Percentiles rank a stretch among this genome's conserved stretches.
Conservation (phyloP, 2,888 invertebrate species). For the Drosophila mettleri region DNA sequence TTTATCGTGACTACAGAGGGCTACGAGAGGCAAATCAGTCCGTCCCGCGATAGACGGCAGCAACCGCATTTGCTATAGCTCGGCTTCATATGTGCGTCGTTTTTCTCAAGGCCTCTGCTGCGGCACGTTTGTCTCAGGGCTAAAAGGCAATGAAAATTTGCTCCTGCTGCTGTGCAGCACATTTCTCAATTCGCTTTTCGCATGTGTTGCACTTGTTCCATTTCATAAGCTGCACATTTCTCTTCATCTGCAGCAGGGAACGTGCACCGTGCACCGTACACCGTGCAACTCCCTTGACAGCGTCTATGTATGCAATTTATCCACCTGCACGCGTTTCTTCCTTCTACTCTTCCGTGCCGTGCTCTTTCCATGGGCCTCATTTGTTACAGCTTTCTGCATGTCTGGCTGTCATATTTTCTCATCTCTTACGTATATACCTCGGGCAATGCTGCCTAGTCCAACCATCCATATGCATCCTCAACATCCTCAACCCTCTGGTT, state of each 20-base stretch:
- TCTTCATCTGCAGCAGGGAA: constrained; percentile 47
- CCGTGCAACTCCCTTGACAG: constrained; percentile 27
- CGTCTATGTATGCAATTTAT: constrained; percentile 46
- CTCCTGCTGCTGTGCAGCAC: constrained; percentile 20
- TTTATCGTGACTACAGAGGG: constrained; percentile 49
- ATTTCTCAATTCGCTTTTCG: constrained; percentile 45
- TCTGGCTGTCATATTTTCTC: constrained; percentile 74
- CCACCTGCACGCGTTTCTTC: constrained; percentile 9
- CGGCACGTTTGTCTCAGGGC: constrained; percentile 38
- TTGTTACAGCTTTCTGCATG: constrained; percentile 67
- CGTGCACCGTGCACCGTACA: constrained; percentile 10
- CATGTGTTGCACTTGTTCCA: constrained; percentile 63
- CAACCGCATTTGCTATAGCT: constrained; percentile 14
- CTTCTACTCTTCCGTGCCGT: background rate
- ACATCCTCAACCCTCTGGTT: background rate
- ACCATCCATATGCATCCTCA: constrained; percentile 17
- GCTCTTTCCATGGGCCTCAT: constrained; percentile 28
- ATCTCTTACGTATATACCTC: constrained; percentile 71
- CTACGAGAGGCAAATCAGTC: background rate
- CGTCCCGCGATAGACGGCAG: background rate
- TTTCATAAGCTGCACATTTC: constrained; percentile 76
- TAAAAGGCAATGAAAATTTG: constrained; percentile 26
- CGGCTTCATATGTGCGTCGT: constrained; percentile 16
- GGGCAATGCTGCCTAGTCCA: constrained; percentile 56
- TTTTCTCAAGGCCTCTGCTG: constrained; percentile 38